Evolutionary conservation across 2,888 invertebrate species (phyloP).

Genomic region (Epirrhoe tristata): DNA sequence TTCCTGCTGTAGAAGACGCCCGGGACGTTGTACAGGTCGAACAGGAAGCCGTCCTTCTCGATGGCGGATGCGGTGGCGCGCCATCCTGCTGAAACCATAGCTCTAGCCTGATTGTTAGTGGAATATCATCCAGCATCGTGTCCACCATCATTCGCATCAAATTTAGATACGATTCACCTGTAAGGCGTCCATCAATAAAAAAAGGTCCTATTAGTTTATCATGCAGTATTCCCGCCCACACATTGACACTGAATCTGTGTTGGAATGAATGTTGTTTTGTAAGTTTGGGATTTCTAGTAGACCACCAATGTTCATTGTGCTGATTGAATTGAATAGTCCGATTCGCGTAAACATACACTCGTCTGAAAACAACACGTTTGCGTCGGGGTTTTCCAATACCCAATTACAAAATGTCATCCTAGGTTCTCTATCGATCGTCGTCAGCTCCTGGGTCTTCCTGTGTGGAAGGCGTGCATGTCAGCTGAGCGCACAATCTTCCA

Average conservation of each 20-base stretch:
- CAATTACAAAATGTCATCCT: background rate
- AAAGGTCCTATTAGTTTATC: background rate
- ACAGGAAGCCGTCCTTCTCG: constrained; percentile 96
- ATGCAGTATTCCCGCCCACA: background rate
- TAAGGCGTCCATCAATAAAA: background rate
- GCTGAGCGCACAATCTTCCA: background rate
- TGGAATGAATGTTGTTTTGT: background rate
- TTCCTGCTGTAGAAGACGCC: constrained; percentile 94
- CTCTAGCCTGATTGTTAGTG: background rate
- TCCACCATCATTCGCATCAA: background rate
- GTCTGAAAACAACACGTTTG: background rate
- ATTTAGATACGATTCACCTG: background rate
- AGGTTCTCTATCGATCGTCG: no score
- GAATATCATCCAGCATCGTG: background rate
- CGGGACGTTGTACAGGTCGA: constrained; percentile 95
- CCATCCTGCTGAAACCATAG: background rate
- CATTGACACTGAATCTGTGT: background rate
- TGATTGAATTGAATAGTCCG: background rate
- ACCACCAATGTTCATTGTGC: constrained; percentile 2
- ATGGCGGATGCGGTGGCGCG: background rate
- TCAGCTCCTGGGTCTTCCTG: background rate
- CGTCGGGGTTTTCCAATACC: background rate
- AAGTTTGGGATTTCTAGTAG: background rate
- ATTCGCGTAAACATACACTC: background rate
- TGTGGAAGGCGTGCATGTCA: background rate